Conservation (phyloP, 2,113 vertebrate species). For the Struthio camelus region DNA sequence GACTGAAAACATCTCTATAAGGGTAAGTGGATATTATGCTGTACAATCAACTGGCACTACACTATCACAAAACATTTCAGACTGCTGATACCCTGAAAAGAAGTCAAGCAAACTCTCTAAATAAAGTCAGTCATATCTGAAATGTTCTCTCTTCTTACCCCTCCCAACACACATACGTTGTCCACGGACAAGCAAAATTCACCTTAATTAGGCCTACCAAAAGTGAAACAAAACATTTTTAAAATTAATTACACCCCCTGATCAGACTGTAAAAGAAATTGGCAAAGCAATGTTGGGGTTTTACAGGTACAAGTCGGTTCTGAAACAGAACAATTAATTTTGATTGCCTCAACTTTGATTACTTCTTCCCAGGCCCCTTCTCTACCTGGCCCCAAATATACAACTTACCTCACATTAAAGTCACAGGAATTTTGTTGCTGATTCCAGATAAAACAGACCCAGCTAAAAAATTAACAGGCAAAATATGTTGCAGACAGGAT, state of each 20-base stretch:
- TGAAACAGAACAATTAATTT: conserved; percentile 6
- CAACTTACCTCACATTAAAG: background rate
- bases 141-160: background rate
- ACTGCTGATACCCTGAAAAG: background rate
- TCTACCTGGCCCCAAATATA: background rate
- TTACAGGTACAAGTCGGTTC: background rate
- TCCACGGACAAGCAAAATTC: background rate
- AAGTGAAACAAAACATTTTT: background rate
- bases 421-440: background rate
- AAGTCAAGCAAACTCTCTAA: background rate
- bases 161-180: background rate
- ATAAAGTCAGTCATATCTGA: background rate
- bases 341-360: background rate
- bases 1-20: background rate
- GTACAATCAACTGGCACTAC: background rate
- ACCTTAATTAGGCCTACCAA: background rate
- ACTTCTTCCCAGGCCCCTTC: background rate
- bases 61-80: background rate
- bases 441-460: background rate
- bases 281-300: background rate
- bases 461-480: background rate
- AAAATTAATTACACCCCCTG: background rate
- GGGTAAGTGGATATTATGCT: background rate
- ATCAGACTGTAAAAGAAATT: background rate
- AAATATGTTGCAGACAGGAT: background rate